These are phyloP conservation scores for Echiichthys vipera DNA, from an alignment of 2,797 vertebrate genomes.

Conservation along the genomic window DNA sequence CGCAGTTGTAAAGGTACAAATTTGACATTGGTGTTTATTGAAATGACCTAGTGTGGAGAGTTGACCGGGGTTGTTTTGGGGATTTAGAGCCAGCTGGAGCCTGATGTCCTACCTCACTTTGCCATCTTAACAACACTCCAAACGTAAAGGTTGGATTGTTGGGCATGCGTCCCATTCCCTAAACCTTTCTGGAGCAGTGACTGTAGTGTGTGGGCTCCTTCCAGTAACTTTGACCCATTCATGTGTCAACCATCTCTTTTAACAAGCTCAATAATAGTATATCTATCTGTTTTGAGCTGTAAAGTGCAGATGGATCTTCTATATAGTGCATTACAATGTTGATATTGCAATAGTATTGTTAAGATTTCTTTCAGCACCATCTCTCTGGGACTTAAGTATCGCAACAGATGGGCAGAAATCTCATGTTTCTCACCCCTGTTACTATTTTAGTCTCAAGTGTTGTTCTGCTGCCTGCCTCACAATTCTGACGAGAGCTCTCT, in stretches of 20 bases:
- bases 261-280: neutral
- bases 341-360: slow-evolving; percentile 65
- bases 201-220: neutral
- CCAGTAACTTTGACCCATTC: neutral
- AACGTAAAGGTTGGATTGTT: slow-evolving; percentile 43
- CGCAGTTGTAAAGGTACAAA: slow-evolving; percentile 60
- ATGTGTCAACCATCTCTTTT: neutral
- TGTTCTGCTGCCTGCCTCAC: slow-evolving; percentile 70
- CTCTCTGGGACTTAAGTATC: slow-evolving; percentile 53
- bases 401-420: slow-evolving; percentile 76
- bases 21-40: slow-evolving; percentile 73
- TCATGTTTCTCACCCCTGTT: slow-evolving; percentile 62
- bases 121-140: slow-evolving; percentile 58
- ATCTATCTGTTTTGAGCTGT: neutral
- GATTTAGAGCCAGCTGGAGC: slow-evolving; percentile 64
- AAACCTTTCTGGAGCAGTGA: slow-evolving; percentile 17
- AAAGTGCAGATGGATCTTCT: slow-evolving; percentile 20
- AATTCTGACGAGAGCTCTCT: slow-evolving; percentile 60
- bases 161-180: slow-evolving; percentile 8
- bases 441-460: slow-evolving; percentile 75
- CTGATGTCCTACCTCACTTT: slow-evolving; percentile 45
- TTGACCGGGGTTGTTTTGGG: slow-evolving; percentile 45
- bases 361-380: slow-evolving; percentile 68
- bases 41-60: slow-evolving; percentile 61
- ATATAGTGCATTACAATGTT: slow-evolving; percentile 37